Percentiles rank a stretch among this genome's conserved stretches.
phyloP scores from a whole-genome alignment of 35 echinoderm and acorn worm species.

The Apostichopus californicus region DNA sequence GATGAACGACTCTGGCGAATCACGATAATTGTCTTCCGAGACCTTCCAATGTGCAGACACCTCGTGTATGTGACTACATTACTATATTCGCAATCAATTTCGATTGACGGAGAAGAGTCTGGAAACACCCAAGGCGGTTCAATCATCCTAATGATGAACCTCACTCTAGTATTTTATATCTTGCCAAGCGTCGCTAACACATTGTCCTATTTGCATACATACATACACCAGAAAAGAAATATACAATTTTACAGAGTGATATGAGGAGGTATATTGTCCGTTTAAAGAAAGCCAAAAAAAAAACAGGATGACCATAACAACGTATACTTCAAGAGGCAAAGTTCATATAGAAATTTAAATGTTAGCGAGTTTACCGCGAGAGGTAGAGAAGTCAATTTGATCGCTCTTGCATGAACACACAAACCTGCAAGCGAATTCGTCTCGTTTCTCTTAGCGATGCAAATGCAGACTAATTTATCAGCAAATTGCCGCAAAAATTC shows the following conservation, averaged over 20 bases:
- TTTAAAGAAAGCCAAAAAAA: too few species aligned
- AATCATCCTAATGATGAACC: conserved; percentile 9
- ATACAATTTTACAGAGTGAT: too few species aligned
- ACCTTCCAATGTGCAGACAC: neutral
- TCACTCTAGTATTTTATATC: neutral
- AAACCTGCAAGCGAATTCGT: neutral
- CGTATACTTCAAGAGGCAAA: neutral
- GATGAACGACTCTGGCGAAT: neutral
- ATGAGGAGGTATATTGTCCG: too few species aligned
- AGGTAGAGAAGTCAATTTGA: neutral
- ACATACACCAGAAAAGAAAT: neutral
- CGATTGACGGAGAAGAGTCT: neutral
- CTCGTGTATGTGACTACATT: conserved; percentile 9
- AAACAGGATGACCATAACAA: neutral
- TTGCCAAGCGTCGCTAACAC: neutral
- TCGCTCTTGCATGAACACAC: neutral
- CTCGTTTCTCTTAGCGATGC: neutral
- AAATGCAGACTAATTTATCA: neutral
- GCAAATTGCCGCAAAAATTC: neutral
- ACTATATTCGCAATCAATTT: conserved; percentile 5
- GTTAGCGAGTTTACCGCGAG: neutral
- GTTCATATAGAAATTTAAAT: neutral
- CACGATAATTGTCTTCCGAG: neutral
- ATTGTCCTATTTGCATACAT: neutral
- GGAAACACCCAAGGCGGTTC: conserved; percentile 10